A percentile compares a stretch with the other conserved stretches of the same genome.
Conservation (phyloP, 2,113 vertebrate species). For the Cervus canadensis region DNA sequence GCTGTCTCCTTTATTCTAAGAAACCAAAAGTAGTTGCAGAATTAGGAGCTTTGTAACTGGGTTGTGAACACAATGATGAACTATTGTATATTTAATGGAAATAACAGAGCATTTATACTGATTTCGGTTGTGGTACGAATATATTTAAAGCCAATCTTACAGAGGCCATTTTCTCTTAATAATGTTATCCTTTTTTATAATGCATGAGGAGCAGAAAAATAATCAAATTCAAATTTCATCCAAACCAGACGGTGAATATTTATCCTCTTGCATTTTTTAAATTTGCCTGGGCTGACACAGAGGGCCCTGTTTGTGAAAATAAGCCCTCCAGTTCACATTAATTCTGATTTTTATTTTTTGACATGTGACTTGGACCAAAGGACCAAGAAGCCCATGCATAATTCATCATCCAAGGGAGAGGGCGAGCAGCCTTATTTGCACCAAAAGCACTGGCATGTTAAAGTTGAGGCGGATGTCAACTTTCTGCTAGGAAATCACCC, state of each 20-base stretch:
- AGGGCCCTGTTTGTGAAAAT: conserved; percentile 17
- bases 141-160: not conserved
- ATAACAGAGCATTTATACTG: not conserved
- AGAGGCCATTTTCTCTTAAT: conserved; percentile 32
- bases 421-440: not conserved
- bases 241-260: not conserved
- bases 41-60: not conserved
- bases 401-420: not conserved
- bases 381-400: not conserved
- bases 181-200: conserved; percentile 37
- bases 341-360: conserved; percentile 52
- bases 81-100: not conserved
- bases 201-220: conserved; percentile 28
- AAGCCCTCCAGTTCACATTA: conserved; percentile 21
- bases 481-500: not conserved
- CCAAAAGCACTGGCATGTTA: not conserved
- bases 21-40: not conserved
- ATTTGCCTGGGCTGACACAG: not conserved
- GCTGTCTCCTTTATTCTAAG: not conserved
- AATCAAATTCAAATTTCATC: conserved; percentile 53
- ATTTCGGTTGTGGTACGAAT: not conserved
- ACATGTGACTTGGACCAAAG: not conserved
- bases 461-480: not conserved
- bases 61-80: not conserved
- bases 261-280: not conserved